Evolutionary conservation across 2,888 invertebrate species (phyloP).

Genomic region (Acanthosepion pharaonis): DNA sequence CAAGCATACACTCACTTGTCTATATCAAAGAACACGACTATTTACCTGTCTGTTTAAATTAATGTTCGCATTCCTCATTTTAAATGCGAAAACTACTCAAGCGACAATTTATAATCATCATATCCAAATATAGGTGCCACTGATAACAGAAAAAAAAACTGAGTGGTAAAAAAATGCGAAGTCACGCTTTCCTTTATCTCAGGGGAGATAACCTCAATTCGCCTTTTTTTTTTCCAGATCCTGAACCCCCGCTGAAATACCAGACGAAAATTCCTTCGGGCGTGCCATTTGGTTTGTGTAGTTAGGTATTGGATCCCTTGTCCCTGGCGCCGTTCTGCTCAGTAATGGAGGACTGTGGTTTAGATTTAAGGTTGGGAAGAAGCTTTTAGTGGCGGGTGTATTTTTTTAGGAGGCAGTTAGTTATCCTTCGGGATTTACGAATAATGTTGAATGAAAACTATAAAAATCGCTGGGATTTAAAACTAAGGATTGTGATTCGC

Average conservation of each 20-base stretch:
- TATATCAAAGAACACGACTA: no score
- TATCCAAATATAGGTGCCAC: background rate
- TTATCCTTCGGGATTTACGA: background rate
- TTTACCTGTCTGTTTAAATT: no score
- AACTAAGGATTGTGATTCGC: background rate
- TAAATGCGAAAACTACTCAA: background rate
- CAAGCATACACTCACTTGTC: no score
- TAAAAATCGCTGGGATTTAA: background rate
- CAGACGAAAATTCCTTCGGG: background rate
- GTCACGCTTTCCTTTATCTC: background rate
- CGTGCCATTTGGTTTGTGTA: background rate
- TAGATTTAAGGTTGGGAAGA: background rate
- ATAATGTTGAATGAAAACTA: background rate
- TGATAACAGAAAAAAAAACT: background rate
- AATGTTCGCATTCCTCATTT: no score
- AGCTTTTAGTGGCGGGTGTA: background rate
- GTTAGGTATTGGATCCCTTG: background rate
- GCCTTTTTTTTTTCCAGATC: background rate
- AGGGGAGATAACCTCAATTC: background rate
- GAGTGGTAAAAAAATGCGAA: background rate
- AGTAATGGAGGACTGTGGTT: background rate
- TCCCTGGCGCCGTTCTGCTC: background rate
- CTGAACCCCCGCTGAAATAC: background rate
- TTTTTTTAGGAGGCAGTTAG: background rate
- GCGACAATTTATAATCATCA: background rate